Base-by-base conservation (phyloP, 2,113 vertebrate species). In the Hyla sarda region DNA sequence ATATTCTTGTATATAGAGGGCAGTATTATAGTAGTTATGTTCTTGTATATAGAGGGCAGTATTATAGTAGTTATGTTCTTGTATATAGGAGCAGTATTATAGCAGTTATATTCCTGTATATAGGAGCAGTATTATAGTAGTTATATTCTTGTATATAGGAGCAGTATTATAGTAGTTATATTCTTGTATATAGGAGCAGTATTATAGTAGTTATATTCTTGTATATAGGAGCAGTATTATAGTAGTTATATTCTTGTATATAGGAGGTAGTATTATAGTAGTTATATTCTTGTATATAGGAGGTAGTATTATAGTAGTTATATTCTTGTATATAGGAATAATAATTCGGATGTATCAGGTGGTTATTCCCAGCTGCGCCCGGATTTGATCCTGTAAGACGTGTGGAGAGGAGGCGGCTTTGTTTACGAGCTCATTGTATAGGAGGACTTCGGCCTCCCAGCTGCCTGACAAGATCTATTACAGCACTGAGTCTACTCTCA, bases 351-450 rank as follows among this genome's bases (percentile, higher is more conserved):
- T 10, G 17, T 69, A 9, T 14, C 3, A 19, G 65, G 65, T 17
- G 14, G 28, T 67, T 30, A 11, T 5, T 30, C 28, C 28, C 13
- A 28, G 8, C 25, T 62, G n/a, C 28, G 60, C 8, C 25, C 28
- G 3, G n/a, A 62, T 12, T 28, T 32, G 14, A n/a, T 7, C 32
- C 30, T 69, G 0, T 34, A 75, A 3, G 23, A n/a, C 34, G 17
- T 21, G 25, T 17, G 54, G 56, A 37, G 41, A 75, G 71, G 41
- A 16, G 25, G 30, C 14, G 77, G 67, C 34, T 58, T 58, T 73
- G 67, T 83, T 83, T 73, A 52, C 4, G 21, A 41, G 19, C 23
- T 19, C 21, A 83, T 83, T 73, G 82, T 83, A 52, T 34, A 19
- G 67, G 48, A 56, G 67, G 48, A 56, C 12, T 1, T 56, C 47